A percentile compares a stretch with the other conserved stretches of the same genome.
Evolutionary conservation across 2,113 vertebrate genomes (phyloP).

Genomic region (Heterotilapia buettikoferi): DNA sequence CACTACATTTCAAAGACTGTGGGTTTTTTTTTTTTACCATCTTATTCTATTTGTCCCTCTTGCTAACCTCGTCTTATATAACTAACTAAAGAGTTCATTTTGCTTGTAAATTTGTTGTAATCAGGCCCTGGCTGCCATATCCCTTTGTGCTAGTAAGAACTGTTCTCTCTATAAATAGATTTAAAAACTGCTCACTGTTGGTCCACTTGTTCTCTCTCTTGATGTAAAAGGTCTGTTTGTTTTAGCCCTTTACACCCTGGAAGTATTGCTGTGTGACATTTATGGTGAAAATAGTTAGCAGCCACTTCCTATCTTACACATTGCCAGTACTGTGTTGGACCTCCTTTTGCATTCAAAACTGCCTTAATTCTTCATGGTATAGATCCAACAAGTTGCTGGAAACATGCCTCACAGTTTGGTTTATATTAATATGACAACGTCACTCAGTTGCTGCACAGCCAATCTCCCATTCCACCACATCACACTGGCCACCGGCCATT

Average conservation of each 20-base stretch:
- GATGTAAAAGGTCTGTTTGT: neutral
- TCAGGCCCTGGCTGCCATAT: neutral
- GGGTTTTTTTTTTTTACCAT: accelerated
- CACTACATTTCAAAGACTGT: neutral
- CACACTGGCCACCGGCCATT: neutral
- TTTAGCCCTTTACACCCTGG: neutral
- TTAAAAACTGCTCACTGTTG: neutral
- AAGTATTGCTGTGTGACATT: neutral
- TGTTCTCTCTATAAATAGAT: neutral
- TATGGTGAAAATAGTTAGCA: neutral
- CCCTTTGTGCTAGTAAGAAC: neutral
- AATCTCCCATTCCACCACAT: neutral
- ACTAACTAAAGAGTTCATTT: neutral
- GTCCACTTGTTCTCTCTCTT: neutral
- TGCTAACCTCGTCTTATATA: neutral
- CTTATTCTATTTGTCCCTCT: neutral
- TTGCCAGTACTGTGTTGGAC: neutral
- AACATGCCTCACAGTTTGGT: neutral
- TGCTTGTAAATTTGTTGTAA: neutral
- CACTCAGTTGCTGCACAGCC: neutral
- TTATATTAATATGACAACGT: neutral
- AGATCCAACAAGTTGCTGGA: neutral
- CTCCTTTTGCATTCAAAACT: neutral
- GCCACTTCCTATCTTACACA: neutral
- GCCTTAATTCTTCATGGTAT: neutral